A percentile compares a stretch with the other conserved stretches of the same genome.
Conservation (phyloP, 2,797 vertebrate genomes). For the Scarus forsteni region DNA sequence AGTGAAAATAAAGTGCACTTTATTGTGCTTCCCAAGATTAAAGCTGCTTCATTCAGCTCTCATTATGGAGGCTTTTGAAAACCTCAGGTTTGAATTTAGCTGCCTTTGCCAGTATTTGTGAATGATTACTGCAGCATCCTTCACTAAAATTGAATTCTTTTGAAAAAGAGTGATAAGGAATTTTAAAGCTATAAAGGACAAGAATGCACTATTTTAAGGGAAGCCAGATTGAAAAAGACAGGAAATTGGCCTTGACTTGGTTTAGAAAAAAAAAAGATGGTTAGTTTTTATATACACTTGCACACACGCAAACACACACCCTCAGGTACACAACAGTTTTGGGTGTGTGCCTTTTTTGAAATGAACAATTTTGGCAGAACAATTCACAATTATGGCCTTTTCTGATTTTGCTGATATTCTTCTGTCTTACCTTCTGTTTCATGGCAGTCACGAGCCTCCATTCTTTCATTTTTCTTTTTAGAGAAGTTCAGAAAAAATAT, state of each 20-base stretch:
- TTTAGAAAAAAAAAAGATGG: constrained; percentile 82
- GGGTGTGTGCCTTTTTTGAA: constrained; percentile 63
- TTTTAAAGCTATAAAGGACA: constrained; percentile 44
- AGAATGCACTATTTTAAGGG: constrained; percentile 89
- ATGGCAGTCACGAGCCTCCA: constrained; percentile 4
- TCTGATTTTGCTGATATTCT: constrained; percentile 50
- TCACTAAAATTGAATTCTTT: constrained; percentile 29
- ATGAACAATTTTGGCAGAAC: constrained; percentile 50
- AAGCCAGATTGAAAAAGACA: constrained; percentile 92
- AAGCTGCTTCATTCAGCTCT: constrained; percentile 9
- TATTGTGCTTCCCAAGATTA: background rate
- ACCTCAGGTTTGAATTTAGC: constrained; percentile 12
- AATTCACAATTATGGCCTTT: constrained; percentile 42
- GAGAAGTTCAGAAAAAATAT: too few relatives aligned
- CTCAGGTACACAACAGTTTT: constrained; percentile 46
- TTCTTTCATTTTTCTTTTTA: too few relatives aligned
- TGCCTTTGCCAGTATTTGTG: constrained; percentile 4
- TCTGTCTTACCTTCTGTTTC: constrained; percentile 51
- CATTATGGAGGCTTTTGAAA: constrained; percentile 11
- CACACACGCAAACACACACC: background rate
- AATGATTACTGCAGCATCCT: constrained; percentile 17
- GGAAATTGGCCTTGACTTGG: constrained; percentile 89
- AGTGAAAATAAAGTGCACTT: constrained; percentile 14
- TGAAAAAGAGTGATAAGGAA: constrained; percentile 52
- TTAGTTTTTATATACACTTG: constrained; percentile 59